These are phyloP conservation scores for Carapus acus DNA, from an alignment of 2,797 vertebrate genomes.

Conservation along the genomic window DNA sequence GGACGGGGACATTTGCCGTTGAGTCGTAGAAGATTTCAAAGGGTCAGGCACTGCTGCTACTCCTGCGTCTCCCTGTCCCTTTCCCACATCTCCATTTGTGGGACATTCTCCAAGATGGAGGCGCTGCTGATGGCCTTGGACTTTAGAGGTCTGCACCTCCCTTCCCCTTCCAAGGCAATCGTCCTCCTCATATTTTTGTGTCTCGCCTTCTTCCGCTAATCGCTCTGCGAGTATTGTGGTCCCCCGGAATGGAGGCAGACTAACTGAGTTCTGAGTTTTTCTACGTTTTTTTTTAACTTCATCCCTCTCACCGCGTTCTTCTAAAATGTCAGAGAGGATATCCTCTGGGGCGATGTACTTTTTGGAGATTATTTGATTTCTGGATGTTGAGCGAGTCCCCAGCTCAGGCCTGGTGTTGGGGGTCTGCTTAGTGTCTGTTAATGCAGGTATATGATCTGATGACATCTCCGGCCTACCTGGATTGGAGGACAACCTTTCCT, in stretches of 20 bases:
- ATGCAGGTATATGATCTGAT: too few species aligned
- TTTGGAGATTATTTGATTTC: constrained; percentile 24
- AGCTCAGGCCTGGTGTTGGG: neutral
- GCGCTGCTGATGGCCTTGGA: neutral
- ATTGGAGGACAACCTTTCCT: constrained; percentile 79
- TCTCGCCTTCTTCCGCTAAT: neutral
- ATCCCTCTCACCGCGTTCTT: constrained; percentile 57
- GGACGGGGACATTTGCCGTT: neutral
- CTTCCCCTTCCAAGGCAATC: constrained; percentile 3
- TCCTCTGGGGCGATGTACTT: constrained; percentile 76
- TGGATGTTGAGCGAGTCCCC: neutral
- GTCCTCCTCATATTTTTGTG: neutral
- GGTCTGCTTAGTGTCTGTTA: constrained; percentile 30
- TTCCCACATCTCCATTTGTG: constrained; percentile 18
- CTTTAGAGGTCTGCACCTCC: constrained; percentile 41
- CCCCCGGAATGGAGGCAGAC: constrained; percentile 81
- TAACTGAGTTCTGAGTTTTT: neutral
- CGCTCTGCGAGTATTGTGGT: constrained; percentile 59
- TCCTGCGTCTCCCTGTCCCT: neutral
- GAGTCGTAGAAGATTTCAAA: constrained; percentile 13
- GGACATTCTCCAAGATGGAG: neutral
- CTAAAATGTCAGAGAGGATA: constrained; percentile 79
- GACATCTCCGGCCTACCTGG: constrained; percentile 76
- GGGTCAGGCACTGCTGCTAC: neutral
- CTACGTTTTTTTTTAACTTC: constrained; percentile 46